Conservation (phyloP, 1,140 invertebrate genomes). For the Musca vetustissima region DNA sequence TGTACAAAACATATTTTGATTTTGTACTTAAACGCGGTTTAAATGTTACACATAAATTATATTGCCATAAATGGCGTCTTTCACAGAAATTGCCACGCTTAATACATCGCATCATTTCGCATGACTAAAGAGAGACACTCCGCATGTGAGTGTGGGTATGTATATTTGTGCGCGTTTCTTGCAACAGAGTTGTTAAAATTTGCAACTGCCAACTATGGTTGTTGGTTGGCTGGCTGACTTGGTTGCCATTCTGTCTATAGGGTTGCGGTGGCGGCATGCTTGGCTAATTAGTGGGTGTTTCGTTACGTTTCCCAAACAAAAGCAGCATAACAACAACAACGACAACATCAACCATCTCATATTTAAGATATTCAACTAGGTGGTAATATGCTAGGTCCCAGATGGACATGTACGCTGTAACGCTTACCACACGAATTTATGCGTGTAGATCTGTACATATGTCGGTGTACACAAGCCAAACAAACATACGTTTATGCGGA, state of each 20-base stretch:
- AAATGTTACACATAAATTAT: conserved; percentile 21
- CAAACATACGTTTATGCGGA: background rate
- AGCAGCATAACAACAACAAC: too few relatives aligned
- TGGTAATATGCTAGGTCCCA: too few relatives aligned
- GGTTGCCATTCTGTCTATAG: background rate
- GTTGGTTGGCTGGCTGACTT: background rate
- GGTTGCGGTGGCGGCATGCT: conserved; percentile 11
- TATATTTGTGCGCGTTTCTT: background rate
- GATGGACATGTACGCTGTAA: too few relatives aligned
- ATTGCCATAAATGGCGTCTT: conserved; percentile 5
- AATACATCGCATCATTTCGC: too few relatives aligned
- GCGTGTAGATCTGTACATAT: background rate
- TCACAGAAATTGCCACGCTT: background rate
- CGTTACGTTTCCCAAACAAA: background rate
- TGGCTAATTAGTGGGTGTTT: conserved; percentile 24
- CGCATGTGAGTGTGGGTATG: too few relatives aligned
- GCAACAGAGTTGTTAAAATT: background rate
- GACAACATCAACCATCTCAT: conserved; percentile 1
- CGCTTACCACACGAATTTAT: too few relatives aligned
- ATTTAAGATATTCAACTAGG: conserved; percentile 19
- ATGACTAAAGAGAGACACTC: background rate
- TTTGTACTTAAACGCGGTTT: conserved; percentile 17
- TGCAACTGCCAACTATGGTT: background rate
- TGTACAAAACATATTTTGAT: background rate
- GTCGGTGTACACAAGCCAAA: background rate